These are phyloP conservation scores for Phylloscopus collybita DNA, from an alignment of 2,797 vertebrate species.

Conservation along the genomic window DNA sequence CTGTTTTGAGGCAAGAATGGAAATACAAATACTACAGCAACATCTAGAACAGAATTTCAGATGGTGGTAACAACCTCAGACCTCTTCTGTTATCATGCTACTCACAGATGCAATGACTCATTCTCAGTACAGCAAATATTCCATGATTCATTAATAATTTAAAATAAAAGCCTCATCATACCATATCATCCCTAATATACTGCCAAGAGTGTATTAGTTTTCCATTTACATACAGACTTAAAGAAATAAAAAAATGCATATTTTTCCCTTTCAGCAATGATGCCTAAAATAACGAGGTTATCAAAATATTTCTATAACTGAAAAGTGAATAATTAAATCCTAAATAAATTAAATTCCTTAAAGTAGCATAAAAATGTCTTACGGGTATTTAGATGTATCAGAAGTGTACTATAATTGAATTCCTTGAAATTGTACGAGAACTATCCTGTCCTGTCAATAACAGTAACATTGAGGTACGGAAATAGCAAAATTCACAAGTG, in stretches of 20 bases:
- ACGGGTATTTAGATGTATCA: background rate
- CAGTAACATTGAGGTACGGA: background rate
- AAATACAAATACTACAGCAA: background rate
- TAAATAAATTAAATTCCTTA: background rate
- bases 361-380: background rate
- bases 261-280: background rate
- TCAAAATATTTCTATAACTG: background rate
- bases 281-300: background rate
- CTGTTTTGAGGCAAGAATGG: background rate
- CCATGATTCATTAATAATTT: background rate
- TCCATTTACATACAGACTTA: background rate
- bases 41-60: background rate
- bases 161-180: background rate
- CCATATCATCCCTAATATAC: background rate
- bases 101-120: background rate
- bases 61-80: background rate
- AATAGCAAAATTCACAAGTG: background rate
- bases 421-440: background rate
- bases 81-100: background rate
- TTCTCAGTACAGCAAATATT: background rate
- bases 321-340: background rate
- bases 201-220: background rate
- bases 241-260: background rate
- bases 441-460: background rate
- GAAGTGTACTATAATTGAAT: background rate